Conservation (phyloP, 2,113 vertebrate genomes). For the Tachycineta bicolor region DNA sequence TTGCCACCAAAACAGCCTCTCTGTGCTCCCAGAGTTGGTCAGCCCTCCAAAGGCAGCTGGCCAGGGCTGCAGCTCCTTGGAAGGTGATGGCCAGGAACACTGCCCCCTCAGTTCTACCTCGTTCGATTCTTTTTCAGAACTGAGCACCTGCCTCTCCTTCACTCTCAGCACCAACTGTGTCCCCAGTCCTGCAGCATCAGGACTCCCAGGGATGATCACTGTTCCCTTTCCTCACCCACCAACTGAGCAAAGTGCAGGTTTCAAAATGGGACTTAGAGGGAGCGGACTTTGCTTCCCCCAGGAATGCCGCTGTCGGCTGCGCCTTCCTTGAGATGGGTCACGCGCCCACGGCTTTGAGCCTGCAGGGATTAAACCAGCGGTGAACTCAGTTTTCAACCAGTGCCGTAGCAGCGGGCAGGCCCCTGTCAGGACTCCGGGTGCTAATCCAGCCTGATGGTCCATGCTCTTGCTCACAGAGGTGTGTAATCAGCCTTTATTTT, state of each 20-base stretch:
- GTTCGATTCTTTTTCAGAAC: neutral
- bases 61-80: neutral
- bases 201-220: neutral
- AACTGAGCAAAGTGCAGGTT: conserved; percentile 41
- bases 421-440: neutral
- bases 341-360: neutral
- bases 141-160: neutral
- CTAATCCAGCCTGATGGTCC: neutral
- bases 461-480: neutral
- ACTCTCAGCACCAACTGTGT: neutral
- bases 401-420: neutral
- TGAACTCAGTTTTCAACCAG: neutral
- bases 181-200: neutral
- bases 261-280: neutral
- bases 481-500: neutral
- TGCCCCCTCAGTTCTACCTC: neutral
- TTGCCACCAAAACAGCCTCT: neutral
- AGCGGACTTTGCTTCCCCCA: conserved; percentile 17
- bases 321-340: neutral
- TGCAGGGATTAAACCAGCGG: neutral
- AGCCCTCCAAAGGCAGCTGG: neutral
- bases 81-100: neutral
- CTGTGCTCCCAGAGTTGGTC: neutral
- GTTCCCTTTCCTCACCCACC: neutral
- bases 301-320: neutral